Evolutionary conservation across 2,888 invertebrate genomes (phyloP).

Genomic region (Trilocha varians): DNA sequence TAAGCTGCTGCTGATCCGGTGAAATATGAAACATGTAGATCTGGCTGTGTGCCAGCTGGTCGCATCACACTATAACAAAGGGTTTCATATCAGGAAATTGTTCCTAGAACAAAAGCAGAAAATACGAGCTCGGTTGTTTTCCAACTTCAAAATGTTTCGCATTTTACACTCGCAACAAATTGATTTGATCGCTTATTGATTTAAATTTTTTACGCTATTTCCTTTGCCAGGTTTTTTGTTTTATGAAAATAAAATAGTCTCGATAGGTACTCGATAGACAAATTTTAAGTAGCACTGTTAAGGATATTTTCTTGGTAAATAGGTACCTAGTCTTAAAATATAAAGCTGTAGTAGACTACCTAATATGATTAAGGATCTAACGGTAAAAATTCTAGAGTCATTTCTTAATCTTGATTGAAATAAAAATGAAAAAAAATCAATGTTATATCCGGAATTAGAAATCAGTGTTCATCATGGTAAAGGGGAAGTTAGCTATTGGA

Average conservation of each 20-base stretch:
- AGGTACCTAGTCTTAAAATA: too few relatives aligned
- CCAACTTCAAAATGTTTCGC: conserved; percentile 13
- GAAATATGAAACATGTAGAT: conserved; percentile 64
- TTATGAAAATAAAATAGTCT: too few relatives aligned
- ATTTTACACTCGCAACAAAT: neutral
- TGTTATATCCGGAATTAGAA: neutral
- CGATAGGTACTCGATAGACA: too few relatives aligned
- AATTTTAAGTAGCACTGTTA: too few relatives aligned
- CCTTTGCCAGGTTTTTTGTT: neutral
- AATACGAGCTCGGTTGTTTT: conserved; percentile 42
- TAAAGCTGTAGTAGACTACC: too few relatives aligned
- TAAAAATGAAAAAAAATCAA: neutral
- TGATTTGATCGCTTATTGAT: neutral
- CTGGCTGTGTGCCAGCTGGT: conserved; percentile 60
- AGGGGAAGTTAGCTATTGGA: neutral
- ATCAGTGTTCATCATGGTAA: neutral
- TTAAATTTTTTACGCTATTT: neutral
- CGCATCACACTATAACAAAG: conserved; percentile 60
- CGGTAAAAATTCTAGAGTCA: too few relatives aligned
- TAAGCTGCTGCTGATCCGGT: conserved; percentile 57
- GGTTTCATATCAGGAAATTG: conserved; percentile 63
- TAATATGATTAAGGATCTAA: too few relatives aligned
- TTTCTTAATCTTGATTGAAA: too few relatives aligned
- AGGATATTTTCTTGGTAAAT: too few relatives aligned
- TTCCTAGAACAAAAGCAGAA: conserved; percentile 56